A percentile compares a stretch with the other conserved stretches of the same genome.
Conservation (phyloP, 2,113 vertebrate species). For the Phasianus colchicus region DNA sequence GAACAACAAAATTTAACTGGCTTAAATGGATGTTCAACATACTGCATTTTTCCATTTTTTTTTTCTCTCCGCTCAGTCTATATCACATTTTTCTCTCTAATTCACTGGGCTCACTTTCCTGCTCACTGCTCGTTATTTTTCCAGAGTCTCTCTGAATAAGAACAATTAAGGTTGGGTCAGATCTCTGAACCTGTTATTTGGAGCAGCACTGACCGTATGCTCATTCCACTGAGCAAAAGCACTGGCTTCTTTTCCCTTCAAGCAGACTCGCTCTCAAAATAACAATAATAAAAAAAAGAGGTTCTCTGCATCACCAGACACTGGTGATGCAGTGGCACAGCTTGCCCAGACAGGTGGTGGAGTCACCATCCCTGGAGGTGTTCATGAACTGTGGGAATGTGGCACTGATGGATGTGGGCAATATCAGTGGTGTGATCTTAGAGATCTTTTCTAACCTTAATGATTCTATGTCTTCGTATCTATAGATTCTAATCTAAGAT, state of each 20-base stretch:
- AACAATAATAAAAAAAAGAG: background rate
- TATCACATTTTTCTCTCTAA: constrained; percentile 45
- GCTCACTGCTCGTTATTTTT: background rate
- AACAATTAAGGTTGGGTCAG: constrained; percentile 24
- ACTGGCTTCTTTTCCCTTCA: background rate
- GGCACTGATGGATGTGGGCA: too few relatives aligned
- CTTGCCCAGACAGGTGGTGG: too few relatives aligned
- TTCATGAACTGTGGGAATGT: too few relatives aligned
- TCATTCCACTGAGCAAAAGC: constrained; percentile 1
- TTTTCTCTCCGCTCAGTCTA: background rate
- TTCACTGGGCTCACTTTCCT: background rate
- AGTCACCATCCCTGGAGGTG: too few relatives aligned
- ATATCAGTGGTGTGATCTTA: too few relatives aligned
- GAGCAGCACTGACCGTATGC: background rate
- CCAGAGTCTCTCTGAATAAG: background rate
- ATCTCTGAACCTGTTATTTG: constrained; percentile 34
- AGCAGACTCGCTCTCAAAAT: background rate
- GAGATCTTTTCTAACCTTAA: too few relatives aligned
- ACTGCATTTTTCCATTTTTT: constrained; percentile 22
- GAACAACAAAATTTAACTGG: constrained; percentile 38
- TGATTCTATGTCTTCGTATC: too few relatives aligned
- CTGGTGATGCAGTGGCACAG: too few relatives aligned
- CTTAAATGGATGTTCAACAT: constrained; percentile 29
- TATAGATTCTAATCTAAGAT: too few relatives aligned
- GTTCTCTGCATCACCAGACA: too few relatives aligned